These are phyloP conservation scores for Hydrophis major DNA, from an alignment of 2,797 vertebrate genomes.

Conservation along the genomic window DNA sequence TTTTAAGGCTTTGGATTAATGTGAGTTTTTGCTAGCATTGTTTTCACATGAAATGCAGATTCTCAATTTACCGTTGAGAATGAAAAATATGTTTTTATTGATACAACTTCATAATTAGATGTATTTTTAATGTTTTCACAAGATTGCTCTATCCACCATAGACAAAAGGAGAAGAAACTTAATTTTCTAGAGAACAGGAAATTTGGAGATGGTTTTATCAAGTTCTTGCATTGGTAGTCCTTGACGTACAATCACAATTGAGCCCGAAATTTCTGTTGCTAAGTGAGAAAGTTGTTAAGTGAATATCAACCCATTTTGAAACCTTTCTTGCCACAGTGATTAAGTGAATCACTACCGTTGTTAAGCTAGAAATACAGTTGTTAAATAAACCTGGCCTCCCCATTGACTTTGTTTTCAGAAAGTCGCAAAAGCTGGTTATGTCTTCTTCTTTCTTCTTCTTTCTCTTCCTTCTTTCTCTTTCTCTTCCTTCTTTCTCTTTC, in stretches of 20 bases:
- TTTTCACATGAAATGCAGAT: not conserved
- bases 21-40: not conserved
- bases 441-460: not conserved
- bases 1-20: constrained; percentile 19
- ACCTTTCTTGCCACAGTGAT: not conserved
- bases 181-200: not conserved
- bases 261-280: not conserved
- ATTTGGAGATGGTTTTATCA: not conserved
- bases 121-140: not conserved
- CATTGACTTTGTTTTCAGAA: not conserved
- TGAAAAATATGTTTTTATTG: not conserved
- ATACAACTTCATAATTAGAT: not conserved
- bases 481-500: too few species aligned
- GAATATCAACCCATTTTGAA: not conserved
- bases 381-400: not conserved
- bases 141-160: not conserved
- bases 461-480: too few species aligned
- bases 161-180: not conserved
- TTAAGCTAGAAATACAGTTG: not conserved
- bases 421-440: not conserved
- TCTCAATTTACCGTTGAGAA: not conserved
- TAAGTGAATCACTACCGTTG: not conserved
- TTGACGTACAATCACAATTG: not conserved
- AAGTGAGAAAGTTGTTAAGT: not conserved
- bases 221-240: not conserved